Evolutionary conservation across 2,888 invertebrate species (phyloP), one percentile per base, ranked within the genome.

Genomic region (Cerastoderma edule): DNA sequence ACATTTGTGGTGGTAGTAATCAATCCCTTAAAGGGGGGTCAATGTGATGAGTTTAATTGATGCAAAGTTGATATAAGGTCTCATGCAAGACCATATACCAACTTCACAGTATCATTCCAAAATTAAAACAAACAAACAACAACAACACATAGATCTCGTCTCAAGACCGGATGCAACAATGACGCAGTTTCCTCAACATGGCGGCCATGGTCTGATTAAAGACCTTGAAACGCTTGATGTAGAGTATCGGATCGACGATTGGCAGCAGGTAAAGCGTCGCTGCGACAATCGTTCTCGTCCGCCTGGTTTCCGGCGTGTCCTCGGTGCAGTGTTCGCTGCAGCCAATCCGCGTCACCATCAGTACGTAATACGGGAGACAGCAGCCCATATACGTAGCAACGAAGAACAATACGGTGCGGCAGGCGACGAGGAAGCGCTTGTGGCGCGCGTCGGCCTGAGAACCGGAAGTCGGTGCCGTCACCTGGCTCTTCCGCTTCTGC

Each of bases 231-330:
- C 76, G 48, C 33, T 63, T 60, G 19, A 72, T 76, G 50, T 76
- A 76, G n/a, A 76, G 22, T 28, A 76, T 72, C 16, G 76, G 76
- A 44, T 76, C 76, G 5, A 76, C 48, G 22, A 76, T 72, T 0
- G 76, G 76, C 1, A 76, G 65, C 24, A 67, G 39, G 30, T 76
- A 76, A 4, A 72, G 56, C 10, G 46, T 44, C n/a, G 57, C 35
- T 3, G 76, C 67, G 4, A 72, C 64, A 10, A 72, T 19, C 5
- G 60, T 53, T 19, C 72, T 67, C 6, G 75, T 65, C 19, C 33
- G 54, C 6, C 75, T 50, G 10, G 35, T 24, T n/a, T 72, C 66
- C 0, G 54, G 33, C 5, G 75, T 65, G 28, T 78, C 78, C 28
- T 68, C 57, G 8, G 35, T 65, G 24, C 72, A 67, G 19, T 10